Conservation (phyloP, 2,113 vertebrate species). For the Herpailurus yagouaroundi region DNA sequence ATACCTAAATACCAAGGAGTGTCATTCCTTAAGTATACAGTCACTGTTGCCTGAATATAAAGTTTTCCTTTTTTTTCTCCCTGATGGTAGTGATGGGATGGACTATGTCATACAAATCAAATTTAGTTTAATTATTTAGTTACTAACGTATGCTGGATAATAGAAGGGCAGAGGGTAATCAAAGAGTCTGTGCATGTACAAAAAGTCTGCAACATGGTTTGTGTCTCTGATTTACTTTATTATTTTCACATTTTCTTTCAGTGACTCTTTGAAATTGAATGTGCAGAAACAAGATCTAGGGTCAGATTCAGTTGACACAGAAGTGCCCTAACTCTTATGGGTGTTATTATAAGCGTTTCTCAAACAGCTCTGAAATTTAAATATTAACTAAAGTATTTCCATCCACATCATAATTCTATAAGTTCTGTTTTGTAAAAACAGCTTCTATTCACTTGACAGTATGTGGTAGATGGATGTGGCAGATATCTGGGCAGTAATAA, state of each 20-base stretch:
- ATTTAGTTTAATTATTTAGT: not conserved
- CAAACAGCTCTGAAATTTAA: not conserved
- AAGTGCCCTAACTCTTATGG: not conserved
- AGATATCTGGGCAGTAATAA: not conserved
- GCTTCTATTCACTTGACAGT: not conserved
- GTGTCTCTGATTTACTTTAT: not conserved
- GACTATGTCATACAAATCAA: not conserved
- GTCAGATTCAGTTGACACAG: not conserved
- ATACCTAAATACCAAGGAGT: not conserved
- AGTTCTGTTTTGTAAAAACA: not conserved
- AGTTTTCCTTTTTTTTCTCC: not conserved
- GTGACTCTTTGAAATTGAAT: not conserved
- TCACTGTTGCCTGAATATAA: not conserved
- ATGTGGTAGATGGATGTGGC: not conserved
- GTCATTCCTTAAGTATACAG: not conserved
- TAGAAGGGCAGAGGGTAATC: not conserved
- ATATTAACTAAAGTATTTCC: not conserved
- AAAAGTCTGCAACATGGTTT: not conserved
- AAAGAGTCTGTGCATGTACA: not conserved
- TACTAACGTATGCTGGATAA: not conserved
- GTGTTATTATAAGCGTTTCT: not conserved
- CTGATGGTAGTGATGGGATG: not conserved
- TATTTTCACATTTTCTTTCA: conserved; percentile 29
- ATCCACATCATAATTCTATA: not conserved
- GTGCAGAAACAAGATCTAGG: not conserved